Base-by-base conservation (phyloP, 1,140 invertebrate genomes). In the Bombus impatiens region DNA sequence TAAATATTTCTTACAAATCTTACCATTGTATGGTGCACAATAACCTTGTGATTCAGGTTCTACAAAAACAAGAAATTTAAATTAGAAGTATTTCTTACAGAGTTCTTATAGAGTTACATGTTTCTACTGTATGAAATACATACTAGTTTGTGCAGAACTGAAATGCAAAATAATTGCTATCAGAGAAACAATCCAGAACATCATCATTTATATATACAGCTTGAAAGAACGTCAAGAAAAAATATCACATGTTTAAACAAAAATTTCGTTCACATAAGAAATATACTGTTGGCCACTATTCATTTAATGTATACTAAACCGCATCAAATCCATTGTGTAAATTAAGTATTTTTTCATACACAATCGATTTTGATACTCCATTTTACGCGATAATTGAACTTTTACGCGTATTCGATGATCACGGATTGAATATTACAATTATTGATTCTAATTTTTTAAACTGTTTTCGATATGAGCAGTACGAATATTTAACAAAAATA, bases 11-110 rank as follows among this genome's bases (percentile, higher is more conserved):
- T 97, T 97, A 94, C 98, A 99, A 86, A 98, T 96, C 94, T 97
- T 97, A 47, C 98, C 98, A 95, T 97, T 97, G 94, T 99, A 99
- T 5, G 97, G 97, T 35, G 97, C 97, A 96, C 98, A 99, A 94
- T 98, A 97, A 40, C 97, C 97, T 80, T 95, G 93, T 22, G 94
- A 89, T 67, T 88, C 89, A 53, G 89, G 82, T 53, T 87, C 89
- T 90, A 5, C 0, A 22, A 72, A 18, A 9, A 9, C 18, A 62
- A 44, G 0, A 78, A 67, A 47, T 42, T 37, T 8, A 57, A 70
- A 71, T 6, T 68, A 28, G 62, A 32, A 25, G 32, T 68, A 37
- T 25, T 78, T 47, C 15, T 37, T 10, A n/a, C n/a, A 47, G 35
- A 18, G 8, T 78, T 32, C 6, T 42, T 5, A 35, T 28, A 40